Evolutionary conservation across 2,113 vertebrate species (phyloP).

Genomic region (Dinomys branickii): DNA sequence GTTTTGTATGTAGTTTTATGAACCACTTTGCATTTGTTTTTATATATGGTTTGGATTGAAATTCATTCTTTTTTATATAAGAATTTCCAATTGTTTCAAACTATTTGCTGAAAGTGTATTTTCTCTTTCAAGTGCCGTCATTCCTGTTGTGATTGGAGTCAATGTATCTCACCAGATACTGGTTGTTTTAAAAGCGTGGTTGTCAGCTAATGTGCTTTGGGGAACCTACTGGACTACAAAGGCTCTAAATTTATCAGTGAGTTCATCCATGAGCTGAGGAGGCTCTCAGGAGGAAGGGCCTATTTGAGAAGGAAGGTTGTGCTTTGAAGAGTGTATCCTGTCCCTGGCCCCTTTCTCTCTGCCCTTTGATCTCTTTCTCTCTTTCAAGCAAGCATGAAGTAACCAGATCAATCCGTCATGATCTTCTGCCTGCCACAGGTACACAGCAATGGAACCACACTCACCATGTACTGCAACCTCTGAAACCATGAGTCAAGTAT

Average conservation of each 20-base stretch:
- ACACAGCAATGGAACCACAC: not conserved
- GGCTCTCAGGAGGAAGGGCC: not conserved
- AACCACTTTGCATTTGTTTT: not conserved
- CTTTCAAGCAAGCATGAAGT: not conserved
- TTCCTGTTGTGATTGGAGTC: not conserved
- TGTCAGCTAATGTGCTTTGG: not conserved
- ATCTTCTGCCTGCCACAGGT: not conserved
- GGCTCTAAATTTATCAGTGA: not conserved
- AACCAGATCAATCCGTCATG: not conserved
- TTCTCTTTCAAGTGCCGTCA: not conserved
- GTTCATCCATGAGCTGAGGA: not conserved
- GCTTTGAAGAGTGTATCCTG: not conserved
- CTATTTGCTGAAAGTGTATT: not conserved
- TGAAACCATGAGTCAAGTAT: not conserved
- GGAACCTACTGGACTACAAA: not conserved
- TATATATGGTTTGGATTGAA: not conserved
- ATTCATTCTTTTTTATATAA: not conserved
- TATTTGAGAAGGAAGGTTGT: not conserved
- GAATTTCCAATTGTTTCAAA: not conserved
- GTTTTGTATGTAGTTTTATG: not conserved
- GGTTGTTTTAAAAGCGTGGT: not conserved
- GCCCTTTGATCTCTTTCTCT: not conserved
- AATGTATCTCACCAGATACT: not conserved
- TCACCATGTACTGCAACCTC: not conserved
- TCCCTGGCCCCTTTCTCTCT: not conserved